Percentiles rank a stretch among this genome's conserved stretches.
Conservation (phyloP, 2,797 vertebrate genomes). For the Malurus leucopterus region DNA sequence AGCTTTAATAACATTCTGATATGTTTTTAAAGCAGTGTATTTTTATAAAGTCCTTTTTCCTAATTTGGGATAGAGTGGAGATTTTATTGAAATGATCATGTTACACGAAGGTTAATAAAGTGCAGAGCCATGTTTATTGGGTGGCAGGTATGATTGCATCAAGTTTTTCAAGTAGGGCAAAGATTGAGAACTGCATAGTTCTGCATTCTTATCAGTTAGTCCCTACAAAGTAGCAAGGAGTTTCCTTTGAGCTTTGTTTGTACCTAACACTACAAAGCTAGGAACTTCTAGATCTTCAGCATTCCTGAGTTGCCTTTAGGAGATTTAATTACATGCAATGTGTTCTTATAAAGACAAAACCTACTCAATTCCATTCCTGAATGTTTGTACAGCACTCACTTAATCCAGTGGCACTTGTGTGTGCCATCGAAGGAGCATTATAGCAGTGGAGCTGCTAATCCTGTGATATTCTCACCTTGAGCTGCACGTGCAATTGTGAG, state of each 20-base stretch:
- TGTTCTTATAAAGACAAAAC: not conserved
- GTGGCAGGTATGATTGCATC: not conserved
- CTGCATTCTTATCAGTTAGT: not conserved
- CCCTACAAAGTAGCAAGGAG: not conserved
- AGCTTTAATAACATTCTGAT: not conserved
- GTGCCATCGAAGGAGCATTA: not conserved
- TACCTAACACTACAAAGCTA: not conserved
- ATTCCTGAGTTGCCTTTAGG: not conserved
- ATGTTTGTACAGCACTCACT: not conserved
- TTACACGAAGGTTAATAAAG: not conserved
- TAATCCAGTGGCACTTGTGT: not conserved
- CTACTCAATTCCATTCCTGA: not conserved
- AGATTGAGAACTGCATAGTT: not conserved
- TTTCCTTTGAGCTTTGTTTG: conserved; percentile 1
- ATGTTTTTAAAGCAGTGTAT: not conserved
- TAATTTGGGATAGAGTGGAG: not conserved
- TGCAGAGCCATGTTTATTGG: not conserved
- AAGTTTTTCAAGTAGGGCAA: not conserved
- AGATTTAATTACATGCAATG: not conserved
- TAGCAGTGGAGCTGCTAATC: not conserved
- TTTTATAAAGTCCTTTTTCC: not conserved
- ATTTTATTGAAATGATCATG: not conserved
- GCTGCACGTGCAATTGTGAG: not conserved
- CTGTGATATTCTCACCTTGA: not conserved
- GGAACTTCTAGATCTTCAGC: not conserved